Evolutionary conservation across 2,113 vertebrate genomes (phyloP), one percentile per base, ranked within the genome.

Genomic region (Tetraodon nigroviridis): DNA sequence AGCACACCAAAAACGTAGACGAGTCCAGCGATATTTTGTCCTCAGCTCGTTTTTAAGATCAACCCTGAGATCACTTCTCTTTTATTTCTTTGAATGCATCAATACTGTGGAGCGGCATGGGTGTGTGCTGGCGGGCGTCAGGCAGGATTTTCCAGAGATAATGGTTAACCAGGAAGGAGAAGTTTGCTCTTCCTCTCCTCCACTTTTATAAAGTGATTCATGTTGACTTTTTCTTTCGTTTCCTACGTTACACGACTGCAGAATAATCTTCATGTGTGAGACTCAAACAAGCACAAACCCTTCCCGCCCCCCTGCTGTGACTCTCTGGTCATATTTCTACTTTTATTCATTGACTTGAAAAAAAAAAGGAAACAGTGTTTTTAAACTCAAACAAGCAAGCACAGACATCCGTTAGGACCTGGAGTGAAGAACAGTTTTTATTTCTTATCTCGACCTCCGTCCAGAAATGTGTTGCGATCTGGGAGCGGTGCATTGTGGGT

Each of bases 401-500:
- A 64, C 12, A 1, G 11, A 37, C 12, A 37, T 37, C 11, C 2
- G 8, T 0, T 37, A 12, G 8, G 12, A 37, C 7, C 32, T 37
- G 32, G 3, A 37, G 29, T 32, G 8, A 32, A 32, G 5, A 19
- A 13, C 16, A 11, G 32, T 29, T 20, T 20, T 13, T 63, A 17
- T 20, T 37, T 44, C 19, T 37, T 37, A 37, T 37, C 12, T 37
- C 32, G 12, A 12, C 29, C 29, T 32, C 3, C 5, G 27, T 57
- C 22, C 57, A 63, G 46, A 63, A 60, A 67, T 51, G 21, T 41
- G 51, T 15, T 7, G 50, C 17, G 20, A 58, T 47, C 41, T 44
- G 61, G 20, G 51, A 40, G 51, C 69, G 61, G 55, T 65, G 73
- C 64, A 72, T 18, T 54, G 13, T 66, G 69, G 76, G 74, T 73